These are phyloP conservation scores for Ectemnius lituratus DNA, from an alignment of 2,888 invertebrate genomes.

Conservation along the genomic window DNA sequence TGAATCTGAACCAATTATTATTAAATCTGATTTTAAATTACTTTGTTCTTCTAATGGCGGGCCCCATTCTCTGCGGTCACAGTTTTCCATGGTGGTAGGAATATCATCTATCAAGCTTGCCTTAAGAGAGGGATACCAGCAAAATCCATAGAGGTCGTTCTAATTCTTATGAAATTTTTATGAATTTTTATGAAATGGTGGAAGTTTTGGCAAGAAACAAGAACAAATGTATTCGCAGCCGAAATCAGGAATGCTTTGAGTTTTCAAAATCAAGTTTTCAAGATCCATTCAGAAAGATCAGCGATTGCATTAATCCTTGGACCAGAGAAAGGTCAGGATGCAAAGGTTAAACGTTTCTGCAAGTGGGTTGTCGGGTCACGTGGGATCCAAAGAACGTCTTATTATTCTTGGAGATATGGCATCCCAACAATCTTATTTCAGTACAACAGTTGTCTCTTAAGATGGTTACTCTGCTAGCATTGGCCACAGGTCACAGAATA, in stretches of 20 bases:
- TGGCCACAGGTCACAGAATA: constrained; percentile 4
- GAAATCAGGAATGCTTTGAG: background rate
- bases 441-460: too few relatives aligned
- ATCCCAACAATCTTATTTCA: background rate
- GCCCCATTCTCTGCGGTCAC: background rate
- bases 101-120: constrained; percentile 7
- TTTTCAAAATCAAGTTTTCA: background rate
- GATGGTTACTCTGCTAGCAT: background rate
- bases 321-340: constrained; percentile 3
- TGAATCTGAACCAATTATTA: background rate
- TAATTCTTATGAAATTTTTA: too few relatives aligned
- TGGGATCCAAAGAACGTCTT: constrained; percentile 16
- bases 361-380: background rate
- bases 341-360: constrained; percentile 9
- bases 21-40: background rate
- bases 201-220: too few relatives aligned
- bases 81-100: constrained; percentile 21
- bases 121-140: background rate
- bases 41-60: constrained; percentile 6
- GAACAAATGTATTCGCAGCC: background rate
- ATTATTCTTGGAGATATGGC: background rate
- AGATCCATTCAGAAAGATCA: constrained; percentile 8
- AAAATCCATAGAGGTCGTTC: too few relatives aligned
- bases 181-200: too few relatives aligned
- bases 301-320: constrained; percentile 4